Evolutionary conservation across 2,113 vertebrate genomes (phyloP).

Genomic region (Mastomys natalensis): DNA sequence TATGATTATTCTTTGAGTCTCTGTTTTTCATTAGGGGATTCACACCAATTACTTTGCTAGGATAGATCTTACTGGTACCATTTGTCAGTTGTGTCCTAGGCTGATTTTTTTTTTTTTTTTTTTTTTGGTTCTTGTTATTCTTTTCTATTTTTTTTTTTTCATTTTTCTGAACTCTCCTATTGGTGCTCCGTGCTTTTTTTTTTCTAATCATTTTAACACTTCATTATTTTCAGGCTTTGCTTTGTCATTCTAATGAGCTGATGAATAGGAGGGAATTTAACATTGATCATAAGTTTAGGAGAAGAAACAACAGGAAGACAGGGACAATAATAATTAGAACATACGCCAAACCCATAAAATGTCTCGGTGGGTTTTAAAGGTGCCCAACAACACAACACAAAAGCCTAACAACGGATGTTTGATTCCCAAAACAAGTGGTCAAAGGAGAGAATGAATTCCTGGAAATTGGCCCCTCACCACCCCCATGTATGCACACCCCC

Average conservation of each 20-base stretch:
- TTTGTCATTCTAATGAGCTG: neutral
- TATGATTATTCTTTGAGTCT: neutral
- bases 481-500: neutral
- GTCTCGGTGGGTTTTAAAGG: neutral
- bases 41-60: neutral
- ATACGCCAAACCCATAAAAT: neutral
- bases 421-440: neutral
- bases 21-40: neutral
- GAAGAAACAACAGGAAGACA: neutral
- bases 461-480: too few relatives aligned
- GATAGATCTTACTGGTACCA: too few relatives aligned
- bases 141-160: neutral
- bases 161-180: neutral
- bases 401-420: neutral
- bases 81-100: neutral
- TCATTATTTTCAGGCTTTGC: neutral
- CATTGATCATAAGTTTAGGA: neutral
- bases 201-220: neutral
- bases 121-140: neutral
- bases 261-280: neutral
- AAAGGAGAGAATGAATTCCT: neutral
- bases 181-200: neutral
- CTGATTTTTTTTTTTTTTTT: too few relatives aligned
- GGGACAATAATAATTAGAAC: neutral
- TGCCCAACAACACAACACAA: neutral